phyloP scores from a whole-genome alignment of 1,140 invertebrate genomes.

The Saccostrea echinata region DNA sequence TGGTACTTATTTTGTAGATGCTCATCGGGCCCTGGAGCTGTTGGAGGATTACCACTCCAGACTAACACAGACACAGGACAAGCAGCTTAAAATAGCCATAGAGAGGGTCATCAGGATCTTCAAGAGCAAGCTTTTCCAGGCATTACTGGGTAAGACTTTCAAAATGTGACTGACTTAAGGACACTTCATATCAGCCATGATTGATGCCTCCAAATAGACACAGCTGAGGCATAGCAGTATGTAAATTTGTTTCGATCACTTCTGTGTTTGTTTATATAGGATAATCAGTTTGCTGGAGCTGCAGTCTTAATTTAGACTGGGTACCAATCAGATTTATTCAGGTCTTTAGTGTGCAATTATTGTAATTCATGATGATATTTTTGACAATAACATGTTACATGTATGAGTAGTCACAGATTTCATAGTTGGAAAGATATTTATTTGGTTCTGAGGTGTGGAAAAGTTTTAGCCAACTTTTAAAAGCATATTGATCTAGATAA shows the following conservation, averaged over 20 bases:
- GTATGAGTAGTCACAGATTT: neutral
- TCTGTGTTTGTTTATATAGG: too few species aligned
- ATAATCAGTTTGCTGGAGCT: too few species aligned
- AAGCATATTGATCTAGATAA: too few species aligned
- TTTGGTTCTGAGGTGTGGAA: too few species aligned
- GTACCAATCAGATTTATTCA: neutral
- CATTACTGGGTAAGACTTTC: slow-evolving; percentile 92
- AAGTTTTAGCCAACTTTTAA: too few species aligned
- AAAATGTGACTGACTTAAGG: neutral
- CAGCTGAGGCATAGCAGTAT: too few species aligned
- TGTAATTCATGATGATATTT: neutral
- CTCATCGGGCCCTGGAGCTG: slow-evolving; percentile 96
- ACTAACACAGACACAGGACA: slow-evolving; percentile 93
- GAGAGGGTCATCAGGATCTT: slow-evolving; percentile 98
- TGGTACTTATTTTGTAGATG: slow-evolving; percentile 85
- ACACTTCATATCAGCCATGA: too few species aligned
- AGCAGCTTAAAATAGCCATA: slow-evolving; percentile 95
- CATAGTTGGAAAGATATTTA: neutral
- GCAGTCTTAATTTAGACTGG: neutral
- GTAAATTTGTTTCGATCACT: too few species aligned
- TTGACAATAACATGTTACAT: neutral
- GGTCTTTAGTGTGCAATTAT: neutral
- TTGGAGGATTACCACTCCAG: slow-evolving; percentile 98
- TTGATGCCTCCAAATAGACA: too few species aligned
- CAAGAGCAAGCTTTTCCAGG: slow-evolving; percentile 98